phyloP scores from a whole-genome alignment of 2,888 invertebrate genomes.

The Spodoptera picta region DNA sequence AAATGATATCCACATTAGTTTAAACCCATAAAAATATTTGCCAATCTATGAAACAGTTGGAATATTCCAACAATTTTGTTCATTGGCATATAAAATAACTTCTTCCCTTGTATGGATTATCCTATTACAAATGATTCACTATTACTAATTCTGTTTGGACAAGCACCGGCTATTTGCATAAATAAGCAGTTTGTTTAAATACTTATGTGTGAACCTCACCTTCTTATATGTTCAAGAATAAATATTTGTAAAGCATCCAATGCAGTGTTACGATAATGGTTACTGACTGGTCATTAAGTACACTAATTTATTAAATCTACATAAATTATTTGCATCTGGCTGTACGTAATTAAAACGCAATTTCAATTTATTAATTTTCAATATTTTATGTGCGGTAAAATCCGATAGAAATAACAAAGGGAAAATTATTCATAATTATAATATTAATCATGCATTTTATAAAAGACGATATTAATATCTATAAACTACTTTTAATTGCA shows the following conservation, averaged over 20 bases:
- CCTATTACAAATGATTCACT: slow-evolving; percentile 32
- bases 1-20: background rate
- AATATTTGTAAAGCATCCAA: slow-evolving; percentile 12
- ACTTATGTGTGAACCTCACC: slow-evolving; percentile 18
- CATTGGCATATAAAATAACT: slow-evolving; percentile 5
- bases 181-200: slow-evolving; percentile 20
- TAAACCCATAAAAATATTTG: background rate
- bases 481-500: no score
- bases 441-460: no score
- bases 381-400: no score
- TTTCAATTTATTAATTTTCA: no score
- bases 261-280: slow-evolving; percentile 1
- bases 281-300: no score
- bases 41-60: background rate
- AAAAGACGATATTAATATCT: no score
- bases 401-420: no score
- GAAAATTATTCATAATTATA: no score
- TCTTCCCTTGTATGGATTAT: slow-evolving; percentile 19
- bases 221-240: background rate
- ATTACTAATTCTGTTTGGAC: slow-evolving; percentile 31
- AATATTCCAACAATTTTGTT: slow-evolving; percentile 9
- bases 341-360: no score
- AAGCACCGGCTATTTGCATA: slow-evolving; percentile 31
- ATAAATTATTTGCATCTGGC: no score
- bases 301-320: no score